These are phyloP conservation scores for Pemphredon lugubris DNA, from an alignment of 2,888 invertebrate species.

Conservation along the genomic window DNA sequence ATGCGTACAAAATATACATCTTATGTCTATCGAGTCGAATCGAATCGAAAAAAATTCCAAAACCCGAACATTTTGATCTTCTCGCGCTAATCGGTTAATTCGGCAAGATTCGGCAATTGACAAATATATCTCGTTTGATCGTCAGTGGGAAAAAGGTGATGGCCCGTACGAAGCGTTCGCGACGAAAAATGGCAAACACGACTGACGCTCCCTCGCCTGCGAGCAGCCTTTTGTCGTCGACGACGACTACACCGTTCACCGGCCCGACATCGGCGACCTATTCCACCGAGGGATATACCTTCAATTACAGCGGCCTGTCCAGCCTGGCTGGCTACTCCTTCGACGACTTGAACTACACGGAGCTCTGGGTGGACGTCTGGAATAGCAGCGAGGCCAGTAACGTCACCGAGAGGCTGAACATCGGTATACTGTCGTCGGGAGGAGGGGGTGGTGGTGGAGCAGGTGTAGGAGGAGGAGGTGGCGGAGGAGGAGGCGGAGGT, in stretches of 20 bases:
- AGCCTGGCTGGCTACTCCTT: constrained; percentile 75
- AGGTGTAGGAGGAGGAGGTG: no score
- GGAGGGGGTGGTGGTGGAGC: no score
- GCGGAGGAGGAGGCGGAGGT: no score
- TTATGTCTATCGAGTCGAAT: no score
- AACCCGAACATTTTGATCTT: no score
- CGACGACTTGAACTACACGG: constrained; percentile 82
- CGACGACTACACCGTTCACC: constrained; percentile 81
- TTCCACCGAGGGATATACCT: constrained; percentile 74
- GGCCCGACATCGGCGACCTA: constrained; percentile 74
- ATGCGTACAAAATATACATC: no score
- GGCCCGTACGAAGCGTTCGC: constrained; percentile 84
- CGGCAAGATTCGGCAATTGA: no score
- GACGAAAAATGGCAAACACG: constrained; percentile 83
- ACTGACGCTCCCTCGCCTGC: constrained; percentile 80
- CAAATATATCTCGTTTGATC: no score
- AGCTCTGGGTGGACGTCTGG: constrained; percentile 82
- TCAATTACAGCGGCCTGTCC: constrained; percentile 75
- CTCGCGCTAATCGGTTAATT: no score
- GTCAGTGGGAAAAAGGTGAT: constrained; percentile 85
- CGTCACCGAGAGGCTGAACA: constrained; percentile 81
- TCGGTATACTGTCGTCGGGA: constrained; percentile 73
- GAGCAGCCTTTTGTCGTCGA: constrained; percentile 79
- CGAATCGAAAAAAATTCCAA: no score
- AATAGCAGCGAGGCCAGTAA: constrained; percentile 83